phyloP scores from a whole-genome alignment of 2,797 vertebrate genomes.

The Coracias cyanogaster region DNA sequence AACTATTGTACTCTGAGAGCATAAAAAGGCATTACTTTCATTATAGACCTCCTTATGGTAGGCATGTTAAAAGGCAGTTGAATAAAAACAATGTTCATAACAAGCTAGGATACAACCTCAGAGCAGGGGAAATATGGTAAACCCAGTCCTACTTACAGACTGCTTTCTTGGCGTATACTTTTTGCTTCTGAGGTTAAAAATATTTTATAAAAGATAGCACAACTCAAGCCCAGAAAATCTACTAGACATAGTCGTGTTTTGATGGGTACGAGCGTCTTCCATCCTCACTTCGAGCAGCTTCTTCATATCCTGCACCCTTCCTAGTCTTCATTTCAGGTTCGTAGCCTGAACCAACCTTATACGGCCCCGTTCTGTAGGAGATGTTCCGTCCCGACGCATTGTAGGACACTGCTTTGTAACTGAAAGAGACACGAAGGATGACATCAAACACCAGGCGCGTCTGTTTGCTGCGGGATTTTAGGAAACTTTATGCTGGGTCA shows the following conservation, averaged over 20 bases:
- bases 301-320: conserved; percentile 77
- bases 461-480: neutral
- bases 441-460: neutral
- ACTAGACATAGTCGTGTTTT: conserved; percentile 90
- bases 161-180: neutral
- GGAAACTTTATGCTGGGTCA: neutral
- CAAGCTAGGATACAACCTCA: neutral
- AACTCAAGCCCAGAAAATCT: neutral
- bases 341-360: conserved; percentile 71
- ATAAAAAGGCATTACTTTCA: neutral
- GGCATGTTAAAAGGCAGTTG: neutral
- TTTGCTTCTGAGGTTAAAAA: conserved; percentile 8
- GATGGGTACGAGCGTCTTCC: conserved; percentile 83
- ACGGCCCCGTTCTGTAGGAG: conserved; percentile 81
- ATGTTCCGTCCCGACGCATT: conserved; percentile 83
- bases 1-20: neutral
- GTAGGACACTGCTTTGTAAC: conserved; percentile 87
- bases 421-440: conserved; percentile 65
- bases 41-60: neutral
- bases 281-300: conserved; percentile 79
- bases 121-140: conserved; percentile 9
- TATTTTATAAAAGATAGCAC: neutral
- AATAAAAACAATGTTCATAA: neutral
- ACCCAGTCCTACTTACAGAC: neutral
- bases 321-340: conserved; percentile 74